These are phyloP conservation scores for Yoshiicerus persimilis DNA, from an alignment of 1,140 invertebrate genomes.

Conservation along the genomic window DNA sequence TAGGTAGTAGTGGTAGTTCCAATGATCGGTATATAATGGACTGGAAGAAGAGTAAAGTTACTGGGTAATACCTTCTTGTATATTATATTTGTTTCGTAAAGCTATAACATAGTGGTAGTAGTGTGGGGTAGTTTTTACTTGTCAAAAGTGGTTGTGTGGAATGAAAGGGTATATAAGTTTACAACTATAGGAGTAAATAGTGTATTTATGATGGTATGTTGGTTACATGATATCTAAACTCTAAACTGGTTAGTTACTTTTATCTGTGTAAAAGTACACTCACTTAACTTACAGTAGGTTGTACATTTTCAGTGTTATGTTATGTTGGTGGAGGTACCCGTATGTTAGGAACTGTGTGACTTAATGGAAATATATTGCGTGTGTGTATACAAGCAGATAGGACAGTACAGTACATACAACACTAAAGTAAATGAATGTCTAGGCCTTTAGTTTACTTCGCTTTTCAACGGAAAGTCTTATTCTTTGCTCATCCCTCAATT, in stretches of 20 bases:
- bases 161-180: background rate
- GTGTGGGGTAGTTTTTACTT: background rate
- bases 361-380: background rate
- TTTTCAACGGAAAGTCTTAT: constrained; percentile 10
- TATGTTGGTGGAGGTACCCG: background rate
- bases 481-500: background rate
- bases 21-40: constrained; percentile 2
- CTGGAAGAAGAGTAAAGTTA: background rate
- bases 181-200: background rate
- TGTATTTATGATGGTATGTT: background rate
- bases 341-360: background rate
- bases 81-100: too few relatives aligned
- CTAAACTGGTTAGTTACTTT: background rate
- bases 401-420: too few relatives aligned
- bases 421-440: background rate
- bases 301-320: too few relatives aligned
- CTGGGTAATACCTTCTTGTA: background rate
- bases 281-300: background rate
- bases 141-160: background rate
- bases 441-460: background rate
- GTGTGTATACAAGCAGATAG: background rate
- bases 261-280: background rate
- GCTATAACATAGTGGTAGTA: background rate
- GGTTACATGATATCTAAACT: background rate
- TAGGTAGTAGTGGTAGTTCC: background rate